A percentile compares a stretch with the other conserved stretches of the same genome.
phyloP scores from a whole-genome alignment of 2,888 invertebrate genomes.

The Troilus luridus region DNA sequence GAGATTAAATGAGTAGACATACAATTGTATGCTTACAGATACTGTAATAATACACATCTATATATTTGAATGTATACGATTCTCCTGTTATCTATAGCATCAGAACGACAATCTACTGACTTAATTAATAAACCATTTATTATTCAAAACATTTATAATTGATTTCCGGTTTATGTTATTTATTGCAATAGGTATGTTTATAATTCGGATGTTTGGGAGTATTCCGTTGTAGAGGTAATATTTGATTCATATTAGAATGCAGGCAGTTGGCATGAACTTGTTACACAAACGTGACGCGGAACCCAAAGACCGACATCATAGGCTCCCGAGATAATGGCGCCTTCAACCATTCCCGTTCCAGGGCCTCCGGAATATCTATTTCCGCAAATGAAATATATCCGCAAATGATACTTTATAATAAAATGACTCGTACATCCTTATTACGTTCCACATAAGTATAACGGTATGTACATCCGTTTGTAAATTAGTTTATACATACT shows the following conservation, averaged over 20 bases:
- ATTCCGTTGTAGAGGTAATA: constrained; percentile 2
- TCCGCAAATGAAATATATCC: too few relatives aligned
- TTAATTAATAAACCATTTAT: not conserved
- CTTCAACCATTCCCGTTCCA: not conserved
- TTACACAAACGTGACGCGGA: constrained; percentile 21
- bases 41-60: too few relatives aligned
- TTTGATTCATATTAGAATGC: constrained; percentile 37
- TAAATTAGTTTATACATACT: too few relatives aligned
- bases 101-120: too few relatives aligned
- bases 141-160: not conserved
- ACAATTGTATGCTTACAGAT: too few relatives aligned
- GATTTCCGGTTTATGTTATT: not conserved
- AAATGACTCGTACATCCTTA: not conserved
- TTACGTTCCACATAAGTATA: too few relatives aligned
- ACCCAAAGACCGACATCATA: not conserved
- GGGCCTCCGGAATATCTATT: not conserved
- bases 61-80: too few relatives aligned
- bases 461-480: too few relatives aligned
- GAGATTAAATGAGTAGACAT: too few relatives aligned
- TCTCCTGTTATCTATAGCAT: too few relatives aligned
- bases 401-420: not conserved
- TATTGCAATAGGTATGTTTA: not conserved
- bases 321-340: not conserved
- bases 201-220: constrained; percentile 7
- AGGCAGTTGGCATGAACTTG: constrained; percentile 40